Evolutionary conservation across 2,888 invertebrate species (phyloP), one percentile per base, ranked within the genome.

Genomic region (Choristoneura rosaceana): DNA sequence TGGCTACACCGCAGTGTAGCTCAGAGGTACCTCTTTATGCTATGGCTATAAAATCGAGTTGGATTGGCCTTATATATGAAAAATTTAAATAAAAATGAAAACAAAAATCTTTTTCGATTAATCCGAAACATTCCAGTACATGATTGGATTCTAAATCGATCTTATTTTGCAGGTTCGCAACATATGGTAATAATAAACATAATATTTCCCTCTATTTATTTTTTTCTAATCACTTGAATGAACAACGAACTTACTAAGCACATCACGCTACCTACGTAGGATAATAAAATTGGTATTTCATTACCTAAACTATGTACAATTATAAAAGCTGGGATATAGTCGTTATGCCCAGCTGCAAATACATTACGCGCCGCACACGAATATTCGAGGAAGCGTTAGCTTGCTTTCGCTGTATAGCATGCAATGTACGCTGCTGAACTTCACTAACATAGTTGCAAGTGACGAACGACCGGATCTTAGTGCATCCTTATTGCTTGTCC

Each of bases 271-370:
- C 34, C 38, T 68, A 52, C 25, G 41, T 61, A 69, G 61, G 61
- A 17, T 61, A 69, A 25, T 25, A 25, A 25, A 25, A 69, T 69
- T 61, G 61, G 41, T 25, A 50, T 52, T n/a, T 69, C 50, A 61
- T 69, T 61, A 69, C 61, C 9, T 43, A 43, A 43, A 41, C 61
- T 41, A 59, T 59, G 47, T 33, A 33, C 63, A 14, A 10, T n/a
- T 45, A 62, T 60, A 60, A 60, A 52, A 0, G 15, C 50, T 17
- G 9, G 50, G 12, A 43, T 43, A 5, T 2, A 8, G 50, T 17
- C 15, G 17, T 52, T 52, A 9, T 9, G 8, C 17, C 50, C 2
- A 52, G 50, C 7, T 15, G 9, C 50, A 7, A 17, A 15, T 52
- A 9, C 50, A 52, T 52, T 52, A 15, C 50, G 50, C 9, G 2